phyloP scores from a whole-genome alignment of 2,113 vertebrate genomes.

The Cromileptes altivelis region DNA sequence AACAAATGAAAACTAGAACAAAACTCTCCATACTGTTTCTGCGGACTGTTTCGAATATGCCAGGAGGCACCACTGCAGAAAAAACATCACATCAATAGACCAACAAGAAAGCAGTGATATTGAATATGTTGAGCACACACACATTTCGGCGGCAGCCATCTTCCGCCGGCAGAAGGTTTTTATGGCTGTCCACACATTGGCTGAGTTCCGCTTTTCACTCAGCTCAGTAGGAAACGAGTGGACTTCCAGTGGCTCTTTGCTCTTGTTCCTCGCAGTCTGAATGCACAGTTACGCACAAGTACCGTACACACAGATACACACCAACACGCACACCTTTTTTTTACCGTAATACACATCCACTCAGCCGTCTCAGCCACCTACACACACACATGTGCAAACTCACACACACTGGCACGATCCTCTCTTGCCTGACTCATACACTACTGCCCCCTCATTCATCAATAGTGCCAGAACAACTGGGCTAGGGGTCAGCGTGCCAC shows the following conservation, averaged over 20 bases:
- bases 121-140: background rate
- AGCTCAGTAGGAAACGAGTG: background rate
- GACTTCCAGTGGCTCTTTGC: background rate
- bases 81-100: background rate
- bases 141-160: background rate
- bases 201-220: background rate
- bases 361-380: slow-evolving; percentile 22
- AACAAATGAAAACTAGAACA: background rate
- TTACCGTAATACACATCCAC: background rate
- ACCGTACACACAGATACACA: background rate
- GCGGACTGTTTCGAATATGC: background rate
- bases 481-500: slow-evolving; percentile 68
- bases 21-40: background rate
- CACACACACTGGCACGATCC: slow-evolving; percentile 31
- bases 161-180: background rate
- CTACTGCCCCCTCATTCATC: slow-evolving; percentile 76
- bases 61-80: background rate
- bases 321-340: background rate
- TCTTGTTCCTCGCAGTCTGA: background rate
- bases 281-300: background rate
- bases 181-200: background rate
- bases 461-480: slow-evolving; percentile 71
- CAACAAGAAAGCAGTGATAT: background rate
- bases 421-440: slow-evolving; percentile 55
- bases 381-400: background rate